Evolutionary conservation across 2,113 vertebrate genomes (phyloP), one percentile per base, ranked within the genome.

Genomic region (Chaetorhynchus papuensis): DNA sequence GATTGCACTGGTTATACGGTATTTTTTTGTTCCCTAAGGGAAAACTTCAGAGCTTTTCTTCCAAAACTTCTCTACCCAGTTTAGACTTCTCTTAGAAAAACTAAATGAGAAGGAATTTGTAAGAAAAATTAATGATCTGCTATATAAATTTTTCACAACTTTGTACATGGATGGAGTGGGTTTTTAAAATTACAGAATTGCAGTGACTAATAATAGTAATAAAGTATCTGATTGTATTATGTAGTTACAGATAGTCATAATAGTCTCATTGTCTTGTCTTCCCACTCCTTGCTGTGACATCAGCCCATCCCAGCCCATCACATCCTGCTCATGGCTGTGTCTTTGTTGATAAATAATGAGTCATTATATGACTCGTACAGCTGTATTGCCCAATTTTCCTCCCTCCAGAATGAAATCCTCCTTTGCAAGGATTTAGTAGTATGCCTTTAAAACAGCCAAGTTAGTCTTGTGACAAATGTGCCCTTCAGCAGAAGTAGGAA

Each of bases 341-440:
- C 79, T 97, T 97, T 96, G 94, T 96, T 94, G 87, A 92, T 93
- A 95, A 96, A 96, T 96, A 95, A 95, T 95, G 91, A 96, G 93
- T 94, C 91, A 95, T 91, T 96, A 64, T 96, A 72, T 83, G 96
- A 92, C 86, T 90, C 24, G 17, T 90, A 72, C 68, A 92, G 75
- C 64, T 93, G 87, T 66, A 79, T 94, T 86, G 82, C 84, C 39
- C 37, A 94, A 71, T 72, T 93, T 94, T 76, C 69, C 79, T 82
- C 50, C 66, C 57, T 68, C 50, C 56, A 75, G 86, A 70, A 68
- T 22, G 17, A 92, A 89, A 89, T 79, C 19, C 24, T 18, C n/a
- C 26, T 92, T 89, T 89, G 50, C 74, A 82, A 89, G 41, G 81
- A 84, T 84, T 87, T 72, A 33, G 39, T 61, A 33, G 33, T 64